Percentiles rank a stretch among this genome's conserved stretches.
Conservation (phyloP, 37 sponge, comb jelly and placozoan species). For the Cliona cf. orientalis region DNA sequence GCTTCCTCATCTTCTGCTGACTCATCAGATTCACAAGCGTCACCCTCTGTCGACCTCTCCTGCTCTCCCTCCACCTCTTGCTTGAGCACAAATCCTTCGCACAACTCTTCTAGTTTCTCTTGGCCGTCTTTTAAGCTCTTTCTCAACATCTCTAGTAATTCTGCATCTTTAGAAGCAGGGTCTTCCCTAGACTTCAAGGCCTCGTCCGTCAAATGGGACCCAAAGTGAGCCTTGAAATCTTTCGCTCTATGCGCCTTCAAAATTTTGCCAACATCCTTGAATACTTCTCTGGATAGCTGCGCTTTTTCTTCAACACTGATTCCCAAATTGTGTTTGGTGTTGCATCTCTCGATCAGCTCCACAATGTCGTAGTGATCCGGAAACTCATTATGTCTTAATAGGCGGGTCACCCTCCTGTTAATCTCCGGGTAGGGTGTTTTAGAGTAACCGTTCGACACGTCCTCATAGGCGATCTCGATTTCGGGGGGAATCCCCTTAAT, state of each 20-base stretch:
- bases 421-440: conserved; percentile 65
- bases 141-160: conserved; percentile 29
- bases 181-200: conserved; percentile 29
- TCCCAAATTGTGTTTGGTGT: conserved; percentile 53
- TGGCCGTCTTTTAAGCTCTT: conserved; percentile 35
- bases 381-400: conserved; percentile 62
- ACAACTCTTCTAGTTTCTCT: conserved; percentile 34
- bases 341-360: conserved; percentile 57
- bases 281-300: conserved; percentile 46
- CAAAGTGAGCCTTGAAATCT: conserved; percentile 68
- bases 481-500: conserved; percentile 24
- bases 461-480: conserved; percentile 25
- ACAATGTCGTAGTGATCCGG: conserved; percentile 72
- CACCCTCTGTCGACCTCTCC: background rate
- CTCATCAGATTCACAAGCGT: conserved; percentile 10
- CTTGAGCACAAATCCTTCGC: conserved; percentile 69
- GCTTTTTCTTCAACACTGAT: conserved; percentile 32
- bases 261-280: conserved; percentile 68
- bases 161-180: conserved; percentile 53
- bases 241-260: conserved; percentile 44
- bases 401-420: conserved; percentile 55
- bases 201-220: conserved; percentile 81
- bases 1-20: conserved; percentile 26
- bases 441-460: background rate
- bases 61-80: conserved; percentile 54